Evolutionary conservation across 2,888 invertebrate species (phyloP).

Genomic region (Tanytarsus gracilentus): DNA sequence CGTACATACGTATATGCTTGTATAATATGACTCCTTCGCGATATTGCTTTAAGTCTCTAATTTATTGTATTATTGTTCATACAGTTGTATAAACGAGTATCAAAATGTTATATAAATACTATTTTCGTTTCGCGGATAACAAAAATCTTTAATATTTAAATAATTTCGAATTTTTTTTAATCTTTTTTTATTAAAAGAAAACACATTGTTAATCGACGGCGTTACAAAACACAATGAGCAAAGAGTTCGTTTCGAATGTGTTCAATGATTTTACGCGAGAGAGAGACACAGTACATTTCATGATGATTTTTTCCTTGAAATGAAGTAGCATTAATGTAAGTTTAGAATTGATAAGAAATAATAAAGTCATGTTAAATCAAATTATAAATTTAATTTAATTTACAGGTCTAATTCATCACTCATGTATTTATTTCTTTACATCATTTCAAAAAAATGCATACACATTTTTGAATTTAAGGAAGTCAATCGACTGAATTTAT

Average conservation of each 20-base stretch:
- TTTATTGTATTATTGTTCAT: neutral
- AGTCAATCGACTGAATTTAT: no score
- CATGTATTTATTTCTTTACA: no score
- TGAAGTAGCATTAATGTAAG: no score
- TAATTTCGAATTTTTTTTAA: neutral
- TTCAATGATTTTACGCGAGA: neutral
- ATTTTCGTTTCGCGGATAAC: neutral
- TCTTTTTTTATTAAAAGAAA: neutral
- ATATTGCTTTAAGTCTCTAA: neutral
- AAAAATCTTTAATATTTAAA: neutral
- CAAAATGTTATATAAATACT: constrained; percentile 5
- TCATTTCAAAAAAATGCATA: no score
- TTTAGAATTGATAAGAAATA: no score
- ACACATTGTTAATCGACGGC: constrained; percentile 18
- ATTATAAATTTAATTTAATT: no score
- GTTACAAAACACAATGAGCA: constrained; percentile 23
- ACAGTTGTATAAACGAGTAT: constrained; percentile 1
- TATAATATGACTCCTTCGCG: constrained; percentile 5
- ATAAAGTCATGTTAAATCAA: no score
- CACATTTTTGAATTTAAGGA: no score
- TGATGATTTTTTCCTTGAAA: no score
- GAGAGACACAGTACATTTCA: neutral
- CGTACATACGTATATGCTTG: neutral
- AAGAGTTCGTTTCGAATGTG: neutral
- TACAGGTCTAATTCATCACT: no score